These are phyloP conservation scores for Lasioglossum calceatum DNA, from an alignment of 2,888 invertebrate genomes.

Conservation along the genomic window DNA sequence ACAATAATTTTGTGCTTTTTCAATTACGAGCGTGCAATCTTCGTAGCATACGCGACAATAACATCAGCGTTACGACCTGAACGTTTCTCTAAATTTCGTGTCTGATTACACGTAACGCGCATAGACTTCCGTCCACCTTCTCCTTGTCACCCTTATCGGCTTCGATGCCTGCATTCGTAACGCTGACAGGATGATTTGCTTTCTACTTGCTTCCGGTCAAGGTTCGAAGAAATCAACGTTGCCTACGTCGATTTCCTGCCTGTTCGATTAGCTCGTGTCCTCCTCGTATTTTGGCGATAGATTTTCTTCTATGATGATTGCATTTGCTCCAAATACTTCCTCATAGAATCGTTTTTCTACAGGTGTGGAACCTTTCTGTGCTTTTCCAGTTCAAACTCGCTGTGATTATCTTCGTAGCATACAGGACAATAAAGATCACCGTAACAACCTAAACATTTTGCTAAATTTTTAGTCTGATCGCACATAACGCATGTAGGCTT, in stretches of 20 bases:
- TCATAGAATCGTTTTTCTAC: neutral
- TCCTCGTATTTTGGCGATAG: neutral
- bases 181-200: neutral
- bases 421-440: conserved; percentile 92
- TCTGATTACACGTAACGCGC: conserved; percentile 94
- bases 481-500: conserved; percentile 94
- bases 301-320: neutral
- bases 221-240: neutral
- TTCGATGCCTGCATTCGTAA: conserved; percentile 18
- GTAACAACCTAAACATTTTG: conserved; percentile 91
- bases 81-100: conserved; percentile 90
- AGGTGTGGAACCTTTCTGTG: conserved; percentile 71
- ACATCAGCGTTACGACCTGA: conserved; percentile 91
- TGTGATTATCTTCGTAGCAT: conserved; percentile 91
- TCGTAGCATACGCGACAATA: conserved; percentile 90
- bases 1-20: neutral
- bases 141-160: conserved; percentile 56
- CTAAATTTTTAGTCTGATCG: conserved; percentile 90
- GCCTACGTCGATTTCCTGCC: neutral
- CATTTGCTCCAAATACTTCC: neutral
- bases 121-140: conserved; percentile 86
- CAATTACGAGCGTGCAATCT: conserved; percentile 81
- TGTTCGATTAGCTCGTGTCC: neutral
- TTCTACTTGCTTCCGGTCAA: neutral
- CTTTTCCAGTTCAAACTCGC: conserved; percentile 85